Conservation (phyloP, 2,113 vertebrate species). For the Nothocercus julius region DNA sequence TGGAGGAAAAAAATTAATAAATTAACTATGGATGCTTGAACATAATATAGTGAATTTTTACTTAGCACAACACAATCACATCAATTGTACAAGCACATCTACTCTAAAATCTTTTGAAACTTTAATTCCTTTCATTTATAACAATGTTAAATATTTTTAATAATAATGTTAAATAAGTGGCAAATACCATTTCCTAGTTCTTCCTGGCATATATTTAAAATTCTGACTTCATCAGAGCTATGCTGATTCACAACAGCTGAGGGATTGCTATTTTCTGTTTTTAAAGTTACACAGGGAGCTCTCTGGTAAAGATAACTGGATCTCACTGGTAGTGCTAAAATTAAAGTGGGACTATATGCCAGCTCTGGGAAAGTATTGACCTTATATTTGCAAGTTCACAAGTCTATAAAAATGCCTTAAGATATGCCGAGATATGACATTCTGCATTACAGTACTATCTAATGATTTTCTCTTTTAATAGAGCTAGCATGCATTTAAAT, state of each 20-base stretch:
- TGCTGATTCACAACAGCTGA: constrained; percentile 14
- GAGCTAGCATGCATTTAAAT: not conserved
- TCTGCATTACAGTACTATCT: constrained; percentile 1
- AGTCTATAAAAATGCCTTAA: constrained; percentile 25
- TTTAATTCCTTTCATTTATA: not conserved
- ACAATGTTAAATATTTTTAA: not conserved
- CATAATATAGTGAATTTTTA: not conserved
- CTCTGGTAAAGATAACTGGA: constrained; percentile 24
- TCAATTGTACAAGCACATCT: not conserved
- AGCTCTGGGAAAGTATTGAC: constrained; percentile 48
- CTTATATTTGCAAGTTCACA: constrained; percentile 55
- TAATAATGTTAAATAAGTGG: not conserved
- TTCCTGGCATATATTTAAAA: not conserved
- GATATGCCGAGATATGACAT: not conserved
- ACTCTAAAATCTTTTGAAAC: not conserved
- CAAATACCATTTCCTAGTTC: not conserved
- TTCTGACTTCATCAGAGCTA: not conserved
- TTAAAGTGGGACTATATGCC: constrained; percentile 55
- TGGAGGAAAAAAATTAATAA: not conserved
- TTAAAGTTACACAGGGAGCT: constrained; percentile 14
- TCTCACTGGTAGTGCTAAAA: constrained; percentile 35
- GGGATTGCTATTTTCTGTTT: not conserved
- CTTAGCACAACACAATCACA: not conserved
- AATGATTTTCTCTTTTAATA: not conserved
- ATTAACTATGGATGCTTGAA: not conserved